These are phyloP conservation scores for Suricata suricatta DNA, from an alignment of 2,113 vertebrate genomes.

Conservation along the genomic window DNA sequence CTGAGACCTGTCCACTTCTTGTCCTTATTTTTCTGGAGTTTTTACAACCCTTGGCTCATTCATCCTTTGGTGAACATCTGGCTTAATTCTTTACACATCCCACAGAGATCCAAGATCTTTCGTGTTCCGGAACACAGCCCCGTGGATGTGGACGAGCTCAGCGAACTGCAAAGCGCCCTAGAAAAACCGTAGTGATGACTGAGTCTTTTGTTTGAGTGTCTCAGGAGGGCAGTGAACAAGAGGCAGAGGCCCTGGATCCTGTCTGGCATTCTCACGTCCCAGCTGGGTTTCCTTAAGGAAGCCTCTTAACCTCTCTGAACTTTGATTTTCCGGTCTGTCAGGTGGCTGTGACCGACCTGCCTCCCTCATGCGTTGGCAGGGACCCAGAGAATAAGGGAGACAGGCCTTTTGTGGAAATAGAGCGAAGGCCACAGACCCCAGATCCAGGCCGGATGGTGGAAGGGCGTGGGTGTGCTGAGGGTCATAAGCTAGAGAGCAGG, in stretches of 20 bases:
- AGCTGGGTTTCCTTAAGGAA: background rate
- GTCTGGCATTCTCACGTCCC: background rate
- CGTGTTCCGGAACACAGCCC: background rate
- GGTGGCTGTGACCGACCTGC: background rate
- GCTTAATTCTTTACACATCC: too few relatives aligned
- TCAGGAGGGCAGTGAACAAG: background rate
- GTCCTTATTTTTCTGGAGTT: background rate
- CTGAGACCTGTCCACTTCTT: background rate
- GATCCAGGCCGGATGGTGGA: too few relatives aligned
- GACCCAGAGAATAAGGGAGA: background rate
- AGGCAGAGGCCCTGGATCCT: background rate
- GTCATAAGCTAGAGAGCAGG: background rate
- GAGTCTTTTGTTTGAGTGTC: background rate
- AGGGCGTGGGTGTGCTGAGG: background rate
- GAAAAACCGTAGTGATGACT: accelerated
- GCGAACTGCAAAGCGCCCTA: background rate
- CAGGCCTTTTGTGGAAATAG: accelerated
- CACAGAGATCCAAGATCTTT: accelerated
- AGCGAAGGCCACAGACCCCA: background rate
- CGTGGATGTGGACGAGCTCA: accelerated
- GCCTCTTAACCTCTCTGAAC: background rate
- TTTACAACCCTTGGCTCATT: background rate
- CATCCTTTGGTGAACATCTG: background rate
- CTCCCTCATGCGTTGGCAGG: background rate
- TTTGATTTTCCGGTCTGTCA: background rate